Base-by-base conservation (phyloP, 2,113 vertebrate species). In the Chloebia gouldiae region DNA sequence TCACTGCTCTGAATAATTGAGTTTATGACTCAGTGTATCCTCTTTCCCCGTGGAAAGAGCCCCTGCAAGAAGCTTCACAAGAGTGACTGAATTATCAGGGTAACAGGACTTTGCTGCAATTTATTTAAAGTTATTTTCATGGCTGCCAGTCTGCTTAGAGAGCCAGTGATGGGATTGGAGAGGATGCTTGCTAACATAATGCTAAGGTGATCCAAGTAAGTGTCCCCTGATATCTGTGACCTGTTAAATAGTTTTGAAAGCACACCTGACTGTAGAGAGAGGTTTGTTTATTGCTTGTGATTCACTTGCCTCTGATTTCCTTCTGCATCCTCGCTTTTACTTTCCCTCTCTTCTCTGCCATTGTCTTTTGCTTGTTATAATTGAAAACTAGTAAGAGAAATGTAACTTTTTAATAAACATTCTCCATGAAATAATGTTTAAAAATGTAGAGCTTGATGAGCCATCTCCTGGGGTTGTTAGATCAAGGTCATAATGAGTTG, bases 401-500 rank as follows among this genome's bases (percentile, higher is more conserved):
- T 69, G 59, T 71, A 83, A 56, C 68, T 85, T 91, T 90, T 63
- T 77, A 31, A 5, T 42, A 60, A 94, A 78, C 6, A 6, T 59
- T 83, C 51, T 82, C 10, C 2, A 9, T 82, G 81, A 79, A 88
- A 83, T 37, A 65, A 44, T 12, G 12, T 72, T 95, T 80, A 13
- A 54, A 91, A 73, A 42, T 21, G 23, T 42, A 39, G 40, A 18
- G 56, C 37, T 89, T 0, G 0, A 73, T 50, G n/a, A 73, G 81
- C 39, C 4, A 10, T 50, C 66, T 77, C 11, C 68, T 51, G 81
- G 47, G 35, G 51, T 66, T 70, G 31, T 81, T 86, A 80, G 92
- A 93, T 78, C 86, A 89, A 94, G 87, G 92, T 83, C 11, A 11
- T 92, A 96, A 86, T 51, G 80, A 81, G 70, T 90, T 75, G 77